Evolutionary conservation across 2,888 invertebrate genomes (phyloP), one percentile per base, ranked within the genome.

Genomic region (Drosophila lutescens): DNA sequence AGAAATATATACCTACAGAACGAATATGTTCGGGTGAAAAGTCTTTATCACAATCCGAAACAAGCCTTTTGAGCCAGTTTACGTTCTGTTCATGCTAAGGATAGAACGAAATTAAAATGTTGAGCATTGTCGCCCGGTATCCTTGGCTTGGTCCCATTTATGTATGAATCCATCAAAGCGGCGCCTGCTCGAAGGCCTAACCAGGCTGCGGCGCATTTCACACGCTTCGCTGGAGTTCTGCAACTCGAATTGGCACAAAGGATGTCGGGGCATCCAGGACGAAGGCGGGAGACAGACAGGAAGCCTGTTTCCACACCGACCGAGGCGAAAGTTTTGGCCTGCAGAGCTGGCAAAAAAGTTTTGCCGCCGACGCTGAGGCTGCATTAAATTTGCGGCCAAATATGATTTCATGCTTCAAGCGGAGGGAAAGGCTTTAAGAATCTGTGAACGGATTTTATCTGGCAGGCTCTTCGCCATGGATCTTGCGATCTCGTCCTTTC

Each of bases 171-270:
- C 82, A 77, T 82, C 82, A 87, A 84, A 84, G 81, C 71, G 57
- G 50, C 49, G 40, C 49, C 69, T 32, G 69, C 57, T 62, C 57
- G 62, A 79, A 80, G 62, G 61, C 74, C 58, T 62, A 44, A 46
- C 56, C 62, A 61, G 76, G 78, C 86, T 79, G 85, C 75, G 83
- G 69, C 76, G 76, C 74, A 88, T 89, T 89, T 89, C 77, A 81
- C 78, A 88, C 86, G 89, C 89, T 78, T 80, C 82, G 89, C 75
- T 83, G 78, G 78, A 88, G 89, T 86, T 89, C 51, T 86, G 86
- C 79, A 85, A 87, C 88, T 87, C 55, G 74, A 76, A 86, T 86
- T 78, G 87, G 81, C 77, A 81, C 86, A 80, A 83, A 74, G 73
- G 47, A 58, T 20, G 55, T 46, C 41, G 62, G 53, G 53, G 38